A percentile compares a stretch with the other conserved stretches of the same genome.
Conservation (phyloP, 2,797 vertebrate genomes). For the Mallotus villosus region DNA sequence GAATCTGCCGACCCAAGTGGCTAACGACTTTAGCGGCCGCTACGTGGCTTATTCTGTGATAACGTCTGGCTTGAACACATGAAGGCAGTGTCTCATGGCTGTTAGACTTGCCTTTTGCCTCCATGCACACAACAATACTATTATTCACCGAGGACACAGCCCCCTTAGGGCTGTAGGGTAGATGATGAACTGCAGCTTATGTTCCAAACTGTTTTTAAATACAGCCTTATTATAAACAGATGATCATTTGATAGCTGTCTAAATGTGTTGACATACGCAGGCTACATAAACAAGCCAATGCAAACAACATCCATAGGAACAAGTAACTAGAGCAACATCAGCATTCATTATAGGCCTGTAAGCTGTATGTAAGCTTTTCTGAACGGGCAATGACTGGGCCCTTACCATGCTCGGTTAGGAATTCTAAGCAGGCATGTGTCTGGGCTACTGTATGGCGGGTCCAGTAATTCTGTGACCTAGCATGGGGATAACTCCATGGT, state of each 20-base stretch:
- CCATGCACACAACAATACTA: background rate
- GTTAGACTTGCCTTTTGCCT: background rate
- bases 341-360: background rate
- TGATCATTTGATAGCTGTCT: background rate
- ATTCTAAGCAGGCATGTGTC: background rate
- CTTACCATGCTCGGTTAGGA: background rate
- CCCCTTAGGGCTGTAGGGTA: background rate
- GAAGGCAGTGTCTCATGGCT: background rate
- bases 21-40: slow-evolving; percentile 44
- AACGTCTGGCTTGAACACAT: background rate
- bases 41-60: slow-evolving; percentile 27
- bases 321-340: background rate
- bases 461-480: slow-evolving; percentile 16
- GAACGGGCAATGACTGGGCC: background rate
- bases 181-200: background rate
- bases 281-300: background rate
- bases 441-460: background rate
- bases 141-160: slow-evolving; percentile 1
- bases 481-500: slow-evolving; percentile 1
- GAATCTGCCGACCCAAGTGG: slow-evolving; percentile 34
- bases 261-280: background rate
- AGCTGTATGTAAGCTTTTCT: slow-evolving; percentile 9
- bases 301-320: too few relatives aligned
- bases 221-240: too few relatives aligned
- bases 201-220: too few relatives aligned